These are phyloP conservation scores for Macrocentrus cingulum DNA, from an alignment of 1,140 invertebrate species.

Conservation along the genomic window DNA sequence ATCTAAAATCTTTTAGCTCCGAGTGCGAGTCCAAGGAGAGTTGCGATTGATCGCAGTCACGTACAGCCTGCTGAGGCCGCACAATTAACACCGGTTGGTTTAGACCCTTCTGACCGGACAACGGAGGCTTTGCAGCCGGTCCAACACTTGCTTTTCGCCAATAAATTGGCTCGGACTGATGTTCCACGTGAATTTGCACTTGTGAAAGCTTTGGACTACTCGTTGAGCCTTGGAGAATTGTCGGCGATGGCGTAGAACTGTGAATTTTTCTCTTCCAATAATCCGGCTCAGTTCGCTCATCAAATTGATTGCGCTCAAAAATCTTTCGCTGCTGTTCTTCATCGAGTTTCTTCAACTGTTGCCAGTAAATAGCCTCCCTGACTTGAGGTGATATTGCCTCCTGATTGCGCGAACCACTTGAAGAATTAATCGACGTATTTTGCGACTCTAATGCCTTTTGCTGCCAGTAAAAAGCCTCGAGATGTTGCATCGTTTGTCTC, in stretches of 20 bases:
- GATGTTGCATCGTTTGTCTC: conserved; percentile 46
- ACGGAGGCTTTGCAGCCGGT: conserved; percentile 41
- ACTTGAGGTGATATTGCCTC: conserved; percentile 41
- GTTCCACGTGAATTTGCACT: conserved; percentile 5
- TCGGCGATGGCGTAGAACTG: conserved; percentile 1
- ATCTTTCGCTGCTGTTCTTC: conserved; percentile 51
- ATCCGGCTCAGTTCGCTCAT: conserved; percentile 29
- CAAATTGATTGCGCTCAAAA: conserved; percentile 43
- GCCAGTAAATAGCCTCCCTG: conserved; percentile 51
- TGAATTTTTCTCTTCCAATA: conserved; percentile 31
- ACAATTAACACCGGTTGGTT: conserved; percentile 51
- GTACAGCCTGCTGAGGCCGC: conserved; percentile 46
- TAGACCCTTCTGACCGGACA: conserved; percentile 45
- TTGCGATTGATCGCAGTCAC: conserved; percentile 29
- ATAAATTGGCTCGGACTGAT: conserved; percentile 29
- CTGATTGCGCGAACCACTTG: conserved; percentile 19
- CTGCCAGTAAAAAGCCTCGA: conserved; percentile 53
- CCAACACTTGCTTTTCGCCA: conserved; percentile 33
- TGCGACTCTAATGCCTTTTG: conserved; percentile 48
- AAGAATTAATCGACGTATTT: conserved; percentile 31
- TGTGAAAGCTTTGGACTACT: conserved; percentile 20
- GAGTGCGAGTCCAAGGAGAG: too few relatives aligned
- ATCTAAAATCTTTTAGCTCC: conserved; percentile 4
- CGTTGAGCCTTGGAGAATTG: conserved; percentile 32
- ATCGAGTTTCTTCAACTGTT: conserved; percentile 49